Evolutionary conservation across 2,113 vertebrate genomes (phyloP).

Genomic region (Paralichthys olivaceus): DNA sequence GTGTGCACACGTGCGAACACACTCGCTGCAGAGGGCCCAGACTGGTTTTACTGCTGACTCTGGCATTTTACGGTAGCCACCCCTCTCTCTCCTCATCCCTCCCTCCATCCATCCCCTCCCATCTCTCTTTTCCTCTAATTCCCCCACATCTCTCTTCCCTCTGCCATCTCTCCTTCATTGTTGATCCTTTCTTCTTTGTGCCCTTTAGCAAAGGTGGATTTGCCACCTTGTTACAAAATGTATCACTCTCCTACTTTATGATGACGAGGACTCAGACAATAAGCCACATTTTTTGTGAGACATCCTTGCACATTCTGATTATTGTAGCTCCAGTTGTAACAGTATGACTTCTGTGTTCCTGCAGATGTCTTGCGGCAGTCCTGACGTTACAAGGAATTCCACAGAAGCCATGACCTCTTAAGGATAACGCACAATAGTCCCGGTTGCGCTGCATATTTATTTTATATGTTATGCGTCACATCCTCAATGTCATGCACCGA

Average conservation of each 20-base stretch:
- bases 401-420: neutral
- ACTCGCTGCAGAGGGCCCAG: slow-evolving; percentile 69
- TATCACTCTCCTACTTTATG: neutral
- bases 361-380: neutral
- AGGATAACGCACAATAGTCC: neutral
- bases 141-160: slow-evolving; percentile 21
- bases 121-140: slow-evolving; percentile 25
- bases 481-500: neutral
- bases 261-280: neutral
- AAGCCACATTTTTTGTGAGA: neutral
- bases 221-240: neutral
- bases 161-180: slow-evolving; percentile 17
- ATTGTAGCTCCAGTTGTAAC: neutral
- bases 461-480: neutral
- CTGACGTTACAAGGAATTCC: neutral
- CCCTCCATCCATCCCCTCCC: slow-evolving; percentile 39
- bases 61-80: slow-evolving; percentile 41
- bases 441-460: neutral
- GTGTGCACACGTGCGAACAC: slow-evolving; percentile 62
- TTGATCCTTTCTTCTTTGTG: neutral
- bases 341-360: slow-evolving; percentile 3
- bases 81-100: slow-evolving; percentile 25
- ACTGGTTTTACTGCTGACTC: slow-evolving; percentile 73
- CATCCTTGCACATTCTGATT: neutral
- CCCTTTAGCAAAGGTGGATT: neutral